phyloP scores from a whole-genome alignment of 1,140 invertebrate genomes.

The Diabrotica virgifera region DNA sequence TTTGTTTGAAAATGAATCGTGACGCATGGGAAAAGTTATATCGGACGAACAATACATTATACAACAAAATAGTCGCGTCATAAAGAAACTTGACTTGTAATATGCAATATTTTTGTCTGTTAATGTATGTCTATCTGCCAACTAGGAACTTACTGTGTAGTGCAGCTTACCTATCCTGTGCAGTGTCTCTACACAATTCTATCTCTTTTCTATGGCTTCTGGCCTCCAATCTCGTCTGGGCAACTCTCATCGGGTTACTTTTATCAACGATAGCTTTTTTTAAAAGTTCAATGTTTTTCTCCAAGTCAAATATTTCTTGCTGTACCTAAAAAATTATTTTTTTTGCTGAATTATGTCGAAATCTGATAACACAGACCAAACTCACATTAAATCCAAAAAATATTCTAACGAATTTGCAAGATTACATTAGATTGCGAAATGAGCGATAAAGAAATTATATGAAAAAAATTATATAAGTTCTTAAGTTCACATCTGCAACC shows the following conservation, averaged over 20 bases:
- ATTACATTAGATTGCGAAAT: no score
- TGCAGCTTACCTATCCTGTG: constrained; percentile 71
- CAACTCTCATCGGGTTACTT: constrained; percentile 81
- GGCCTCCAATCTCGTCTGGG: constrained; percentile 84
- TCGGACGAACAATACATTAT: no score
- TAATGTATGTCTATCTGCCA: no score
- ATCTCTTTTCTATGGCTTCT: constrained; percentile 80
- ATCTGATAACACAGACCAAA: neutral
- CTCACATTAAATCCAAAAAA: no score
- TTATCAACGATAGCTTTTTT: constrained; percentile 86
- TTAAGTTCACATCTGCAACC: no score
- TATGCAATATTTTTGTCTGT: no score
- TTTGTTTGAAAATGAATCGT: no score
- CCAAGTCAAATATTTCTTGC: constrained; percentile 84
- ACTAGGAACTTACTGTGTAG: no score
- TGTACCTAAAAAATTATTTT: constrained; percentile 59
- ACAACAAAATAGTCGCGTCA: neutral
- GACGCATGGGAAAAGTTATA: no score
- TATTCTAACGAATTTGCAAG: no score
- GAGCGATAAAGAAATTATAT: no score
- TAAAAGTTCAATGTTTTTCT: constrained; percentile 79
- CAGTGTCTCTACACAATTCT: constrained; percentile 84
- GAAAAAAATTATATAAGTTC: no score
- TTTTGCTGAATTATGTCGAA: neutral
- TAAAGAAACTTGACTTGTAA: neutral